These are phyloP conservation scores for Diglossa cyanea DNA, from an alignment of 2,797 vertebrate genomes.

Conservation along the genomic window DNA sequence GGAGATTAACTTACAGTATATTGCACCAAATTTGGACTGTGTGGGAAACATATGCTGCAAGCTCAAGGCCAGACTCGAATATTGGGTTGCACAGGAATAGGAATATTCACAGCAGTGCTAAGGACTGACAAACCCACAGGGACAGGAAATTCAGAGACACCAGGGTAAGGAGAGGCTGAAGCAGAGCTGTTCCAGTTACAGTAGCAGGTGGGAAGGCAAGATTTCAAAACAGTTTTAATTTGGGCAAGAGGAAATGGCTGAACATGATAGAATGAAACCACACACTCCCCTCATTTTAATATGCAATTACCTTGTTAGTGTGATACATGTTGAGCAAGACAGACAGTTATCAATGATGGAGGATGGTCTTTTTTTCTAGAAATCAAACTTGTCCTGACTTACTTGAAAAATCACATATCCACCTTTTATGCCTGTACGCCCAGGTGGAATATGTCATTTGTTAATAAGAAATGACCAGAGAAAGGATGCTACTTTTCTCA, in stretches of 20 bases:
- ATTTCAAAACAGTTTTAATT: conserved; percentile 43
- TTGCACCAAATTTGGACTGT: conserved; percentile 46
- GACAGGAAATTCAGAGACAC: conserved; percentile 50
- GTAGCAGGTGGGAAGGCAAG: conserved; percentile 48
- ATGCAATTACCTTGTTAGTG: neutral
- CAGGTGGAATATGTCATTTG: neutral
- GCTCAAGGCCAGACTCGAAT: conserved; percentile 52
- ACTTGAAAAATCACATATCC: neutral
- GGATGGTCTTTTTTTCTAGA: neutral
- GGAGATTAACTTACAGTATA: conserved; percentile 59
- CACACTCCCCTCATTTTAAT: neutral
- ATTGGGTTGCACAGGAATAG: conserved; percentile 58
- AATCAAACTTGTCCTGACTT: neutral
- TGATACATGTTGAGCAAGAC: neutral
- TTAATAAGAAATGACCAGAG: neutral
- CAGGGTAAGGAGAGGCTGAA: conserved; percentile 33
- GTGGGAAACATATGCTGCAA: conserved; percentile 64
- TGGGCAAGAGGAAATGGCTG: conserved; percentile 17
- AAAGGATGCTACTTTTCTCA: neutral
- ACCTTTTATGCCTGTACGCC: neutral
- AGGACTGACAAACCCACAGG: conserved; percentile 50
- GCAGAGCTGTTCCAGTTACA: conserved; percentile 46
- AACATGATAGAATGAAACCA: neutral
- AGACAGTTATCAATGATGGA: neutral
- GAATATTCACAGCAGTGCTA: conserved; percentile 46